Evolutionary conservation across 2,113 vertebrate genomes (phyloP).

Genomic region (Colossoma macropomum): DNA sequence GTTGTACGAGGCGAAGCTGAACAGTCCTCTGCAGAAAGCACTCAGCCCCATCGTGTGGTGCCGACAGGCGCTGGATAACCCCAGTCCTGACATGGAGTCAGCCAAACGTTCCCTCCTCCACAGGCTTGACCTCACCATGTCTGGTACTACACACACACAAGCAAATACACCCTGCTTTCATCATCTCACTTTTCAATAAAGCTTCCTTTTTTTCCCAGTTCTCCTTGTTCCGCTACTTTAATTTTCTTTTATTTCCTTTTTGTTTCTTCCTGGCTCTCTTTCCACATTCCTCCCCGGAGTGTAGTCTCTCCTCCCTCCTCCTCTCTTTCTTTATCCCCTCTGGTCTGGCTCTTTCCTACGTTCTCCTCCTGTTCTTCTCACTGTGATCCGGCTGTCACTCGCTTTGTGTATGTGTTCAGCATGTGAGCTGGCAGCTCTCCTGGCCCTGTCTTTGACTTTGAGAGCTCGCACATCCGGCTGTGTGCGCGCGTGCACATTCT

Average conservation of each 20-base stretch:
- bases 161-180: not conserved
- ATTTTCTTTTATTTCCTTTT: not conserved
- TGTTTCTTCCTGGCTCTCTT: not conserved
- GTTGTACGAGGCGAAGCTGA: conserved; percentile 93
- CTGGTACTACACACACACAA: conserved; percentile 75
- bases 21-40: conserved; percentile 88
- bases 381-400: conserved; percentile 25
- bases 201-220: not conserved
- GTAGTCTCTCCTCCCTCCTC: not conserved
- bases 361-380: not conserved
- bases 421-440: conserved; percentile 25
- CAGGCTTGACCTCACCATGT: conserved; percentile 95
- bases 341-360: conserved; percentile 5
- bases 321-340: not conserved
- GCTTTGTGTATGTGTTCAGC: not conserved
- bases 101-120: conserved; percentile 97
- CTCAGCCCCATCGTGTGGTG: conserved; percentile 95
- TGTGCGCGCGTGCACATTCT: conserved; percentile 22
- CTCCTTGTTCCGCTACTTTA: not conserved
- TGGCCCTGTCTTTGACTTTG: conserved; percentile 1
- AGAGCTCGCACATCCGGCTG: not conserved
- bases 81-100: conserved; percentile 94
- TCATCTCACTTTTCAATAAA: not conserved
- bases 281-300: not conserved
- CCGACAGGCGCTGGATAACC: conserved; percentile 93